Evolutionary conservation across 1,140 invertebrate genomes (phyloP).

Genomic region (Drosophila grimshawi): DNA sequence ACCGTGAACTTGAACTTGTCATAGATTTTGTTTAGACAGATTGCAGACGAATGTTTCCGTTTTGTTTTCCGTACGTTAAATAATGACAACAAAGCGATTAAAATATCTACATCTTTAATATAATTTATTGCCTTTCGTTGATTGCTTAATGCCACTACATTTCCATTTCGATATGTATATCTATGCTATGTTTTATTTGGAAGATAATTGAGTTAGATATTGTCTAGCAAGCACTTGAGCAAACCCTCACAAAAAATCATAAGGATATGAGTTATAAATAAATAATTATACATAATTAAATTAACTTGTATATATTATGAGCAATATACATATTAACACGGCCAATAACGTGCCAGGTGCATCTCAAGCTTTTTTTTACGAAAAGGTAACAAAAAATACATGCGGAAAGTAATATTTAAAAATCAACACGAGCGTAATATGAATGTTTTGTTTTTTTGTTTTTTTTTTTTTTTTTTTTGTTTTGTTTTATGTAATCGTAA

Average conservation of each 20-base stretch:
- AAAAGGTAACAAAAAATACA: slow-evolving; percentile 77
- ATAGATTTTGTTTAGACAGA: slow-evolving; percentile 48
- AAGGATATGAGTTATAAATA: slow-evolving; percentile 29
- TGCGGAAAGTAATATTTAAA: slow-evolving; percentile 78
- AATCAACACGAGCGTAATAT: slow-evolving; percentile 75
- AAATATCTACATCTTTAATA: slow-evolving; percentile 60
- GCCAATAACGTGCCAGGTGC: slow-evolving; percentile 40
- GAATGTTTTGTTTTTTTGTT: slow-evolving; percentile 44
- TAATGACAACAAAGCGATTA: slow-evolving; percentile 12
- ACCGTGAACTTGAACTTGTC: slow-evolving; percentile 80
- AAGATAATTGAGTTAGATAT: slow-evolving; percentile 72
- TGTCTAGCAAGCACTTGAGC: slow-evolving; percentile 62
- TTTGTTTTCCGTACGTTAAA: slow-evolving; percentile 31
- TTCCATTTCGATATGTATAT: slow-evolving; percentile 68
- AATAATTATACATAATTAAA: slow-evolving; percentile 44
- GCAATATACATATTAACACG: slow-evolving; percentile 45
- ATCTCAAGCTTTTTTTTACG: slow-evolving; percentile 16
- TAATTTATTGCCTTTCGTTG: slow-evolving; percentile 76
- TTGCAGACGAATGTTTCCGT: slow-evolving; percentile 56
- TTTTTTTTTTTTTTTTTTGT: slow-evolving; percentile 23
- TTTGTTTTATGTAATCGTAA: slow-evolving; percentile 73
- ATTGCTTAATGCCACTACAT: slow-evolving; percentile 72
- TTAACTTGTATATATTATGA: slow-evolving; percentile 53
- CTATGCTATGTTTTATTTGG: slow-evolving; percentile 72
- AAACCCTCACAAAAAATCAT: slow-evolving; percentile 68